Conservation (phyloP, 2,113 vertebrate species). For the Malurus alboscapulatus region DNA sequence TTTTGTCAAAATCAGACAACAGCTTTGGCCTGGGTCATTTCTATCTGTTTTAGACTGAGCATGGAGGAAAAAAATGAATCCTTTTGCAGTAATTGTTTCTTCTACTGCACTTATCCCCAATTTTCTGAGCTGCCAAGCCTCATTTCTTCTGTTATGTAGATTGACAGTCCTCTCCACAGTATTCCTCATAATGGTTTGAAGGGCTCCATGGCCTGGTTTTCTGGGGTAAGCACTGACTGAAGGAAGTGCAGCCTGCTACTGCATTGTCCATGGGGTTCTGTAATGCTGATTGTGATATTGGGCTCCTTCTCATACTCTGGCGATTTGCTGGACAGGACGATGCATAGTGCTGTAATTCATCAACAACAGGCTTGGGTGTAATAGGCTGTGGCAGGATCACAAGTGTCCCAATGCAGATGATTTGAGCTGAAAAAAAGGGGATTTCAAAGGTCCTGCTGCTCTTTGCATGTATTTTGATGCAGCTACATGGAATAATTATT, state of each 20-base stretch:
- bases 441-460: neutral
- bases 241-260: neutral
- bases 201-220: slow-evolving; percentile 48
- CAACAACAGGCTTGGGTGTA: neutral
- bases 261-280: neutral
- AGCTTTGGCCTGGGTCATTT: neutral
- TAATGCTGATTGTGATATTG: neutral
- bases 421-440: neutral
- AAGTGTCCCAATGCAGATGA: neutral
- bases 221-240: neutral
- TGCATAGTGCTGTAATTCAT: slow-evolving; percentile 27
- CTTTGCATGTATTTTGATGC: neutral
- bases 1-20: neutral
- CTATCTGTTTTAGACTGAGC: neutral
- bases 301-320: neutral
- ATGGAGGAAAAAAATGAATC: neutral
- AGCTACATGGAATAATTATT: neutral
- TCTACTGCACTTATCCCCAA: slow-evolving; percentile 22
- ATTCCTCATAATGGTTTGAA: slow-evolving; percentile 43
- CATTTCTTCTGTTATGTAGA: slow-evolving; percentile 42
- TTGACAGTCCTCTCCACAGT: slow-evolving; percentile 1
- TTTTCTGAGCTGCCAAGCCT: slow-evolving; percentile 53
- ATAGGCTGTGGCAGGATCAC: neutral
- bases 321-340: neutral
- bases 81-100: slow-evolving; percentile 19